Base-by-base conservation (phyloP, 2,888 invertebrate genomes). In the Oscheius onirici region DNA sequence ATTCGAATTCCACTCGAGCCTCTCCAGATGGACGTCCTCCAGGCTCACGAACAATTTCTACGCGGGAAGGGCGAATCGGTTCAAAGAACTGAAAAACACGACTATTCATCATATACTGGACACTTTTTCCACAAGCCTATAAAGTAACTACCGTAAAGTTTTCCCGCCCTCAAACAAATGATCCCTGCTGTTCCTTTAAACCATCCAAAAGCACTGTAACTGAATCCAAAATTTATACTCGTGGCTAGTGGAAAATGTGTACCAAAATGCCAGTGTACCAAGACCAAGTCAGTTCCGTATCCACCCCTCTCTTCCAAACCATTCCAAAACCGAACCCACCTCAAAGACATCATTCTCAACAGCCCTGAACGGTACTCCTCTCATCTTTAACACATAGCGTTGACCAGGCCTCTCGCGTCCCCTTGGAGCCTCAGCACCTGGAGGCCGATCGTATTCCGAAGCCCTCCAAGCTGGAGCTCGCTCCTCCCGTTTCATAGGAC, bases 361-460 rank as follows among this genome's bases (percentile, higher is more conserved):
- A 24, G 80, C 75, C 65, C 78, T 55, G 75, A 78, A 80, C n/a
- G 80, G 80, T 0, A 80, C 71, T 52, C 80, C 80, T 49, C 80
- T 67, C 80, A 80, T 80, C 15, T 74, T 73, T 34, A 80, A 63
- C 15, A 78, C 68, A 54, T 76, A 78, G n/a, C 58, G 51, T 44
- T 65, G 65, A 22, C 71, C 71, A 34, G 66, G 66, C 28, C 71
- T 20, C 46, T 70, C 70, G n/a, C 70, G 49, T 63, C 70, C 70
- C 46, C 70, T 43, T 10, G 65, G 71, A 15, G 40, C 68, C 34
- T 68, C 71, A 17, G 28, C 34, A n/a, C n/a, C n/a, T 8, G 58
- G 6, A 40, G 70, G 73, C 40, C 61, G 24, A 8, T 69, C 69
- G 28, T 63, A 63, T 26, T 63, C 63, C 28, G 63, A 13, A 10